phyloP scores from a whole-genome alignment of 2,888 invertebrate genomes.

The Molanna angustata region DNA sequence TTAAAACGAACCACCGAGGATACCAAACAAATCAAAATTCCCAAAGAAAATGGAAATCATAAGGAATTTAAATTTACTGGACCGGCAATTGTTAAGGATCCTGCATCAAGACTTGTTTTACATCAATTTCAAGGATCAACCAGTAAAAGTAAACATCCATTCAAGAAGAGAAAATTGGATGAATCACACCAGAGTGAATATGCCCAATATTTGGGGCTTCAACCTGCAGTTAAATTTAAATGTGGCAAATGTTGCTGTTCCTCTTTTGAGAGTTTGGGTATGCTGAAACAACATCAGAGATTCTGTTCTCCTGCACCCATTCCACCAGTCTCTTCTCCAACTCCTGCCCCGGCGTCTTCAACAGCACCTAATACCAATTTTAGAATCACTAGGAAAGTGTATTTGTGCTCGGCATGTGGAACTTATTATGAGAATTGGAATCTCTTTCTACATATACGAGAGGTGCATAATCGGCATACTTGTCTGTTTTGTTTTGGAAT shows the following conservation, averaged over 20 bases:
- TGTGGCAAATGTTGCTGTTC: constrained; percentile 71
- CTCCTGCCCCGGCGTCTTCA: constrained; percentile 39
- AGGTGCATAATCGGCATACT: constrained; percentile 76
- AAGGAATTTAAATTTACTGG: not conserved
- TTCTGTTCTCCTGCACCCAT: constrained; percentile 53
- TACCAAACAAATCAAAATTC: not conserved
- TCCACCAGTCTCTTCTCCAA: constrained; percentile 47
- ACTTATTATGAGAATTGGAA: constrained; percentile 87
- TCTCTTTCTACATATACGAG: constrained; percentile 79
- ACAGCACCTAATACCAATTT: constrained; percentile 47
- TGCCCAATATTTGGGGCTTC: constrained; percentile 69
- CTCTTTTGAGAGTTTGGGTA: constrained; percentile 63
- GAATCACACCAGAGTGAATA: constrained; percentile 55
- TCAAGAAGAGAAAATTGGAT: constrained; percentile 49
- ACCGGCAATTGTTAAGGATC: not conserved
- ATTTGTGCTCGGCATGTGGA: constrained; percentile 77
- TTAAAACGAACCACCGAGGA: constrained; percentile 12
- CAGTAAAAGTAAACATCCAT: constrained; percentile 30
- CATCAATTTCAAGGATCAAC: constrained; percentile 6
- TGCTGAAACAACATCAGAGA: constrained; percentile 67
- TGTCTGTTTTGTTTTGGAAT: constrained; percentile 82
- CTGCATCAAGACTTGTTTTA: not conserved
- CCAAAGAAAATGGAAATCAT: constrained; percentile 21
- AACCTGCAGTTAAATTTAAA: constrained; percentile 68
- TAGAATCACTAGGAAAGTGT: constrained; percentile 72